phyloP scores from a whole-genome alignment of 1,140 invertebrate genomes.

The Delia radicum region DNA sequence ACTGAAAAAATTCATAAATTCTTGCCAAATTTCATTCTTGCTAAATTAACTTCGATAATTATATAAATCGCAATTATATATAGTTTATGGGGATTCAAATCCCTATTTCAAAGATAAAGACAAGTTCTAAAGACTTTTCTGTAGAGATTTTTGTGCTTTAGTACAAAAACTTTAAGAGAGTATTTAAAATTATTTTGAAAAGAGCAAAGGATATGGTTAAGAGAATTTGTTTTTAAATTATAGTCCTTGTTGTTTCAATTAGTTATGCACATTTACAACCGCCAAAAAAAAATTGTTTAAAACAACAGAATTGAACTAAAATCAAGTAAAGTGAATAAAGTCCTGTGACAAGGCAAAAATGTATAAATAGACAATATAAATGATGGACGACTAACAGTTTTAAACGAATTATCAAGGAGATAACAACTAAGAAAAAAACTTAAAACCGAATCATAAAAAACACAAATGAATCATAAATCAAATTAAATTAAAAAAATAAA shows the following conservation, averaged over 20 bases:
- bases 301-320: background rate
- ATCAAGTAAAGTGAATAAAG: background rate
- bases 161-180: background rate
- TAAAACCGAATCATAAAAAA: too few relatives aligned
- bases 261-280: slow-evolving; percentile 21
- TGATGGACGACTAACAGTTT: slow-evolving; percentile 45
- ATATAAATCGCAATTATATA: too few relatives aligned
- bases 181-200: background rate
- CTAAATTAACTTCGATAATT: too few relatives aligned
- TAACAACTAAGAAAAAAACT: background rate
- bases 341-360: slow-evolving; percentile 5
- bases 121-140: too few relatives aligned
- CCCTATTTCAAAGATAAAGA: too few relatives aligned
- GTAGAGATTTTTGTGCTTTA: too few relatives aligned
- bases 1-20: too few relatives aligned
- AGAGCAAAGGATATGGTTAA: background rate
- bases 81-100: too few relatives aligned
- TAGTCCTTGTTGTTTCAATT: background rate
- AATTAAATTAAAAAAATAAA: background rate
- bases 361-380: slow-evolving; percentile 42
- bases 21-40: too few relatives aligned
- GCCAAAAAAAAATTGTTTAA: background rate
- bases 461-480: too few relatives aligned
- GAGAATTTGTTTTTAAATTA: too few relatives aligned
- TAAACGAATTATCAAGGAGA: slow-evolving; percentile 43